Evolutionary conservation across 2,113 vertebrate species (phyloP).

Genomic region (Tragelaphus strepsiceros): DNA sequence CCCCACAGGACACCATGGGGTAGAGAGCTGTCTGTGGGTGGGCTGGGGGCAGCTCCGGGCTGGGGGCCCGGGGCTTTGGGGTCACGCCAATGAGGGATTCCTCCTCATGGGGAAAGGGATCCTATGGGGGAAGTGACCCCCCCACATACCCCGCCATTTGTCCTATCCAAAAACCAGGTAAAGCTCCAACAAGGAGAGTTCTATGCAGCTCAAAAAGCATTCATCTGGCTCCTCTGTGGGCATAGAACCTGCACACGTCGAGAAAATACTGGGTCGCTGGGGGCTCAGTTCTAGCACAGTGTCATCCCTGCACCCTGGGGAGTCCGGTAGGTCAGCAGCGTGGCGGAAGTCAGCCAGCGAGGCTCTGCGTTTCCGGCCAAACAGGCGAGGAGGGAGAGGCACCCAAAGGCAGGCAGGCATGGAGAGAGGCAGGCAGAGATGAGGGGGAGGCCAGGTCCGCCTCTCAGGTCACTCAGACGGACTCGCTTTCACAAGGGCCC

Average conservation of each 20-base stretch:
- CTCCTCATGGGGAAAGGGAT: not conserved
- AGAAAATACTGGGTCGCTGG: not conserved
- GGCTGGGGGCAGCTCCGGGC: not conserved
- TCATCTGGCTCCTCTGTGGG: not conserved
- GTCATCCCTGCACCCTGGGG: not conserved
- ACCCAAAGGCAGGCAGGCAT: not conserved
- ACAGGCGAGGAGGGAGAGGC: not conserved
- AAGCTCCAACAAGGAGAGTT: not conserved
- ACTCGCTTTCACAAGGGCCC: not conserved
- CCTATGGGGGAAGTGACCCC: not conserved
- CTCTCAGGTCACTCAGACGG: not conserved
- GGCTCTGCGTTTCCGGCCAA: not conserved
- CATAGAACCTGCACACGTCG: not conserved
- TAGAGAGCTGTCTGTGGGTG: not conserved
- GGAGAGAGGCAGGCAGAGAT: not conserved
- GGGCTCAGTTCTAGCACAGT: rapidly evolving
- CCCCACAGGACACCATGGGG: not conserved
- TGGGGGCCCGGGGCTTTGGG: not conserved
- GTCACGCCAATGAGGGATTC: not conserved
- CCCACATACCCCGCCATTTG: not conserved
- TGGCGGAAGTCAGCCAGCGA: not conserved
- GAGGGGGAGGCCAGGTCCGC: not conserved
- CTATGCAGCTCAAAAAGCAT: not conserved
- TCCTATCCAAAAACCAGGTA: not conserved
- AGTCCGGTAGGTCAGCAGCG: not conserved